Evolutionary conservation across 2,888 invertebrate species (phyloP).

Genomic region (Stenurella melanura): DNA sequence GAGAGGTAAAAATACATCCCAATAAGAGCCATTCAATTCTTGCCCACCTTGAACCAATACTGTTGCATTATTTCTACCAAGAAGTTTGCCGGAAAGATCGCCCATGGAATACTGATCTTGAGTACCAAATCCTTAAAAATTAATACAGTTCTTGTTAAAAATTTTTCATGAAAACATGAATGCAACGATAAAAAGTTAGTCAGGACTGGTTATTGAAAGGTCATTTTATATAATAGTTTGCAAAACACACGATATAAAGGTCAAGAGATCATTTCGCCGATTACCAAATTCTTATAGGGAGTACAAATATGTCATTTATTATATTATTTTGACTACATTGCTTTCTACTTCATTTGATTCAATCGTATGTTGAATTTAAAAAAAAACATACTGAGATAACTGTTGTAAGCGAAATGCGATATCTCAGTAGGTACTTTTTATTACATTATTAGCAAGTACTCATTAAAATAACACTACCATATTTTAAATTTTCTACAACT

Average conservation of each 20-base stretch:
- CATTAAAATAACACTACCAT: too few species aligned
- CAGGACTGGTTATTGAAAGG: not conserved
- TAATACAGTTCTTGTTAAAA: not conserved
- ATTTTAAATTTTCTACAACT: too few species aligned
- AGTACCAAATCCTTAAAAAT: constrained; percentile 80
- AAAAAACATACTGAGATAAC: too few species aligned
- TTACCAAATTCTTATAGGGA: too few species aligned
- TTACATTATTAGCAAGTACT: too few species aligned
- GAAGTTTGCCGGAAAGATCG: constrained; percentile 90
- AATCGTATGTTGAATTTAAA: too few species aligned
- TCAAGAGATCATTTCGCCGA: not conserved
- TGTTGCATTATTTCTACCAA: constrained; percentile 82
- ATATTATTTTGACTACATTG: too few species aligned
- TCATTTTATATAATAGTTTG: not conserved
- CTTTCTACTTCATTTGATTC: too few species aligned
- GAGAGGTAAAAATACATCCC: constrained; percentile 90
- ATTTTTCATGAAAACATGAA: not conserved
- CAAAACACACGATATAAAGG: not conserved
- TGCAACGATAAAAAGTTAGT: not conserved
- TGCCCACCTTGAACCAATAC: constrained; percentile 82
- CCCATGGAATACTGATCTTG: constrained; percentile 94
- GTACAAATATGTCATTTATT: too few species aligned
- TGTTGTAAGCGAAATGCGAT: too few species aligned
- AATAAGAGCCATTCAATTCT: constrained; percentile 84
- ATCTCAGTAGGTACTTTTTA: too few species aligned